Base-by-base conservation (phyloP, 2,888 invertebrate species). In the Nephrotoma guestfalica region DNA sequence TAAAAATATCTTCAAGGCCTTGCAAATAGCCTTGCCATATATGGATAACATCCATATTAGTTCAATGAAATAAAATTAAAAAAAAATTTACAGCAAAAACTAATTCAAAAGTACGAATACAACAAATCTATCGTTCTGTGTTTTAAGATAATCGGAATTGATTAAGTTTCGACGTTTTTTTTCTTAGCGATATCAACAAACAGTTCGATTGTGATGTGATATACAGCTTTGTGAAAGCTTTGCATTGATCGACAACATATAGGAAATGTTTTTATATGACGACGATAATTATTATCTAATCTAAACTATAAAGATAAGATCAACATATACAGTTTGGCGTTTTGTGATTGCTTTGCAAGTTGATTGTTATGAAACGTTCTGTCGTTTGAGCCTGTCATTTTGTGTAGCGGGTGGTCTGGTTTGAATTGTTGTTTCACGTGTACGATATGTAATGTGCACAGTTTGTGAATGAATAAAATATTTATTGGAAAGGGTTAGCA, bases 1-100 rank as follows among this genome's bases (percentile, higher is more conserved):
- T 71, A 71, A 71, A 71, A 30, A 71, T 71, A 71, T 71, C 71
- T 71, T 71, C 71, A 85, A 43, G 85, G 43, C 85, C 43, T 85
- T 85, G 41, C n/a, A 85, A 85, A 41, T 85, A 42, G 85, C 85
- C 85, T 85, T 85, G 85, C 85, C 85, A 43, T 85, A 85, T 85
- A 43, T 43, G 85, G 85, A 85, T 85, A 43, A 85, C 71, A 71
- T 71, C 71, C 71, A 71, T 71, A 71, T 71, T 71, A 71, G 71
- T 71, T 71, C 71, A 71, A 71, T 71, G 30, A 71, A 30, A 71
- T 30, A 71, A 71, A 9, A 43, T 9, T 42, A 71, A 30, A 71
- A 71, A 71, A 71, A 71, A 51, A 0, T 30, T 57, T 71, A 71
- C 71, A 71, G 71, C 71, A 71, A 71, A 30, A 71, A 71, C 9